These are phyloP conservation scores for Grapholita molesta DNA, from an alignment of 1,140 invertebrate genomes.

Conservation along the genomic window DNA sequence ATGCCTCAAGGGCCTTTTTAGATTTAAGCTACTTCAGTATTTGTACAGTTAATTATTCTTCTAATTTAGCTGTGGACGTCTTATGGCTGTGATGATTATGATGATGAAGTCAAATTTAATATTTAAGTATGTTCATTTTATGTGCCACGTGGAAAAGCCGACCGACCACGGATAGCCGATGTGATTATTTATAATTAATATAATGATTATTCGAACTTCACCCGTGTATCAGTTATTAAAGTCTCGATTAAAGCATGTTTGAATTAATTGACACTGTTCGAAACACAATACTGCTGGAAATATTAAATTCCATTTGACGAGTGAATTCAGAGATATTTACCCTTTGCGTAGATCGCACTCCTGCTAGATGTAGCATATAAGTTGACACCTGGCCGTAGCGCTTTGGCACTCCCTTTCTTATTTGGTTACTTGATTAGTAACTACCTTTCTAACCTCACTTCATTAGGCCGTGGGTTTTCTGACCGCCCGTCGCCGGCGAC, in stretches of 20 bases:
- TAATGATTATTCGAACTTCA: not conserved
- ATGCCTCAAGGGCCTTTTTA: too few species aligned
- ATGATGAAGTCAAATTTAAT: too few species aligned
- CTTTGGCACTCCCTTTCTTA: too few species aligned
- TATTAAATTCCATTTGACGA: conserved; percentile 11
- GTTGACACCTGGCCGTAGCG: too few species aligned
- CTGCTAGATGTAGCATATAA: not conserved
- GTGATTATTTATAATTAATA: not conserved
- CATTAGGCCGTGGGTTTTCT: too few species aligned
- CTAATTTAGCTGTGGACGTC: too few species aligned
- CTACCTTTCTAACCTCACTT: too few species aligned
- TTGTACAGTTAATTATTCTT: too few species aligned
- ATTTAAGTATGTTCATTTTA: not conserved
- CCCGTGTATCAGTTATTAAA: conserved; percentile 4
- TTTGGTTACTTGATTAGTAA: too few species aligned
- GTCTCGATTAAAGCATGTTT: not conserved
- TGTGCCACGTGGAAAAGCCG: not conserved
- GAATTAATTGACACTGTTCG: not conserved
- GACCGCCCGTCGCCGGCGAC: too few species aligned
- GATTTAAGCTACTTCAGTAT: too few species aligned
- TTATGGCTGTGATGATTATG: too few species aligned
- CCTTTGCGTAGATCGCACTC: not conserved
- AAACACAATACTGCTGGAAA: conserved; percentile 3
- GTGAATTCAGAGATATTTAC: conserved; percentile 11
- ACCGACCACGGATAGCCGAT: not conserved